Evolutionary conservation across 53 echinoderm and acorn worm species (phyloP).

Genomic region (Arbacia lixula): DNA sequence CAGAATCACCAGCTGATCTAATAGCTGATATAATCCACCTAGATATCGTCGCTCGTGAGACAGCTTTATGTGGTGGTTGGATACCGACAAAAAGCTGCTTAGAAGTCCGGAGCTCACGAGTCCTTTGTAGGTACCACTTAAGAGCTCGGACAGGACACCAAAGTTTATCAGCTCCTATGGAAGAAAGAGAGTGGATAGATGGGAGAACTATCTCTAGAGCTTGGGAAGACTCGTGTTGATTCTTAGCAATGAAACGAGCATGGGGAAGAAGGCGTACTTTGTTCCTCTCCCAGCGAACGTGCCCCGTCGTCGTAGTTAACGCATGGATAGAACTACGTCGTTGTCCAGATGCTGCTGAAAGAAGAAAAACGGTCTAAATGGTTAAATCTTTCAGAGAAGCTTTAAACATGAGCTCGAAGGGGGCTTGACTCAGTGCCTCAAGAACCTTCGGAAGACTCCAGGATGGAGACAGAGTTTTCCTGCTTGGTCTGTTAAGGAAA

Average conservation of each 20-base stretch:
- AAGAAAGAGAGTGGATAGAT: not conserved
- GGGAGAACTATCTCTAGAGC: not conserved
- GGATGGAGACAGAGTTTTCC: not conserved
- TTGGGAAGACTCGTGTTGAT: not conserved
- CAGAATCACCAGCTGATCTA: not conserved
- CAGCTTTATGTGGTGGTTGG: slow-evolving; percentile 2
- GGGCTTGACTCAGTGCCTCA: not conserved
- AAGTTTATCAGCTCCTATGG: slow-evolving; percentile 1
- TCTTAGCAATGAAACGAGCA: slow-evolving; percentile 3
- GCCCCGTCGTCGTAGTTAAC: not conserved
- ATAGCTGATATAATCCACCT: slow-evolving; percentile 15
- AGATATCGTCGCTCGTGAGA: not conserved
- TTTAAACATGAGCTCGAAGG: slow-evolving; percentile 1
- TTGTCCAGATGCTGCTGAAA: slow-evolving; percentile 19
- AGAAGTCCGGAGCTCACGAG: not conserved
- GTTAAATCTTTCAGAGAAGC: slow-evolving; percentile 4
- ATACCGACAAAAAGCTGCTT: slow-evolving; percentile 1
- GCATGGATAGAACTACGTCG: slow-evolving; percentile 31
- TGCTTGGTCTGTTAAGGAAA: too few species aligned
- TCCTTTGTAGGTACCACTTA: slow-evolving; percentile 11
- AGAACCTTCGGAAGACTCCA: slow-evolving; percentile 43
- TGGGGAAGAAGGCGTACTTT: slow-evolving; percentile 10
- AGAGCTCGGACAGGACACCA: slow-evolving; percentile 12
- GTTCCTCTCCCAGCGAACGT: slow-evolving; percentile 16
- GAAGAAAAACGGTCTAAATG: slow-evolving; percentile 14